Evolutionary conservation across 2,113 vertebrate genomes (phyloP).

Genomic region (Dasypus novemcinctus): DNA sequence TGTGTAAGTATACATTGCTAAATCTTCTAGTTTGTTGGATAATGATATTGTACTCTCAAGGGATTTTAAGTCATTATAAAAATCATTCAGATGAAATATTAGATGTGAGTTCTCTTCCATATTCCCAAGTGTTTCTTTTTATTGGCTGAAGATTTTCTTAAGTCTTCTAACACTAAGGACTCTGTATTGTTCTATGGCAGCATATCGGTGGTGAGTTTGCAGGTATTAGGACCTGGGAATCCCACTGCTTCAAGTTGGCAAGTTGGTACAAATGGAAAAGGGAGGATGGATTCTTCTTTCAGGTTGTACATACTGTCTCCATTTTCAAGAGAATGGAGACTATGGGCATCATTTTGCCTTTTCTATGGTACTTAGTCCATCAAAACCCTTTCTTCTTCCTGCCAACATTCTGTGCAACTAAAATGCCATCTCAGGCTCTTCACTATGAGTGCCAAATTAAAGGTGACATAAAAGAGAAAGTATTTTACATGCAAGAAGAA

Average conservation of each 20-base stretch:
- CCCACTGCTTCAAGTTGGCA: neutral
- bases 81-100: neutral
- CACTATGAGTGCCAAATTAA: neutral
- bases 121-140: neutral
- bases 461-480: neutral
- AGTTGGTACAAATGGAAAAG: neutral
- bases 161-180: neutral
- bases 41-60: neutral
- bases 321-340: neutral
- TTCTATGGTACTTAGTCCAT: neutral
- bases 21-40: neutral
- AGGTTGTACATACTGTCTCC: neutral
- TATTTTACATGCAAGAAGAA: neutral
- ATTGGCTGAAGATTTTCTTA: neutral
- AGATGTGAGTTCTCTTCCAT: neutral
- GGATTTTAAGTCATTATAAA: neutral
- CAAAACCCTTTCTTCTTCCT: neutral
- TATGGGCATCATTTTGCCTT: neutral
- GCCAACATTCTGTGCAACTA: neutral
- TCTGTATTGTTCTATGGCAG: neutral
- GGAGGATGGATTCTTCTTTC: neutral
- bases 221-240: neutral
- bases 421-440: neutral
- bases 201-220: neutral
- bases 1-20: neutral